Evolutionary conservation across 1,140 invertebrate genomes (phyloP), one percentile per base, ranked within the genome.

Genomic region (Ceratosolen solmsi): DNA sequence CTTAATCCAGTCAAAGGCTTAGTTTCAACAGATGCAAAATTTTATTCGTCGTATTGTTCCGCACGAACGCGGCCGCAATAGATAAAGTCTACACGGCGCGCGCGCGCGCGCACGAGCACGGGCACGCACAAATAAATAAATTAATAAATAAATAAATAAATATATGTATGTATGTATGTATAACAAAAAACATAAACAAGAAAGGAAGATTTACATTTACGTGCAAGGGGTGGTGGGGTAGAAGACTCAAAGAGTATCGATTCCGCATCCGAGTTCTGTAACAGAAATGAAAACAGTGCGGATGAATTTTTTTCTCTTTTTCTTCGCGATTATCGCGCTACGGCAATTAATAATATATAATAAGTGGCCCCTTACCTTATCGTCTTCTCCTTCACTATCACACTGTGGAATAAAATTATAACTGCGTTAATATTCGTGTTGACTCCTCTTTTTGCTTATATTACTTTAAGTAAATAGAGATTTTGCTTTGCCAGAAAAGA

Each of bases 301-400:
- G 49, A 75, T 75, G 38, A 60, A 25, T 25, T 63, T n/a, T n/a
- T n/a, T n/a, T n/a, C n/a, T n/a, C n/a, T n/a, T n/a, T n/a, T n/a
- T n/a, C n/a, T n/a, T n/a, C n/a, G n/a, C n/a, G n/a, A n/a, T n/a
- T n/a, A n/a, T n/a, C n/a, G n/a, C n/a, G n/a, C n/a, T n/a, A n/a
- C n/a, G n/a, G n/a, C n/a, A n/a, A n/a, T n/a, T n/a, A n/a, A n/a
- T n/a, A n/a, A n/a, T n/a, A n/a, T 36, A 72, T 71, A 33, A 4
- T 65, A 30, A 5, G 7, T 27, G 13, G 22, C 49, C 60, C 51
- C 13, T 93, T 92, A 95, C 95, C 95, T 96, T 96, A 93, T 96
- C 95, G 91, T 96, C 95, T 92, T 96, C 95, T 92, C 95, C 95
- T 94, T 95, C 95, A 94, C 95, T 96, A 96, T 96, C 96, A 96